Conservation (phyloP, 2,113 vertebrate species). For the Athene cunicularia region DNA sequence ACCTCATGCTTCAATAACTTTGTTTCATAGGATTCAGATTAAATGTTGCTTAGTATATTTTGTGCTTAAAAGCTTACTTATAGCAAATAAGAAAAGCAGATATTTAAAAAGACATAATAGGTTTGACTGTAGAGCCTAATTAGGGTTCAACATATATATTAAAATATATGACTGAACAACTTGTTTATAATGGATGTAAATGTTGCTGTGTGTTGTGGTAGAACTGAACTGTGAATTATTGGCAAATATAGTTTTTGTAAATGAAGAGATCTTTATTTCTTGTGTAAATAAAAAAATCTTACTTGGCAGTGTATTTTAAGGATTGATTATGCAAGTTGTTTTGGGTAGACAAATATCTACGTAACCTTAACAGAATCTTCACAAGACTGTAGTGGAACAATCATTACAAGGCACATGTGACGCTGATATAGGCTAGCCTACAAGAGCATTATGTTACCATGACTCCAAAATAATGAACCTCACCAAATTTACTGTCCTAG, state of each 20-base stretch:
- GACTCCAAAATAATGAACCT: background rate
- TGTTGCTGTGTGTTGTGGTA: background rate
- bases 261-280: background rate
- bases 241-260: background rate
- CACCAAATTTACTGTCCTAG: background rate
- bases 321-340: background rate
- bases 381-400: background rate
- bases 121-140: conserved; percentile 56
- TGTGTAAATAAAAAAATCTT: background rate
- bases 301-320: background rate
- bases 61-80: conserved; percentile 75
- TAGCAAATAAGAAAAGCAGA: conserved; percentile 57
- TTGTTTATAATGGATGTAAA: conserved; percentile 5
- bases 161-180: background rate
- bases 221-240: conserved; percentile 1
- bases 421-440: background rate
- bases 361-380: background rate
- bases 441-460: background rate
- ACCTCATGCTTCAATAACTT: conserved; percentile 73
- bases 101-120: conserved; percentile 55
- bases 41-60: conserved; percentile 72
- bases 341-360: background rate
- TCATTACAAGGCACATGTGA: background rate
- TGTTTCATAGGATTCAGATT: conserved; percentile 74
- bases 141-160: conserved; percentile 14